Conservation (phyloP, 2,113 vertebrate species). For the Hyaena hyaena region DNA sequence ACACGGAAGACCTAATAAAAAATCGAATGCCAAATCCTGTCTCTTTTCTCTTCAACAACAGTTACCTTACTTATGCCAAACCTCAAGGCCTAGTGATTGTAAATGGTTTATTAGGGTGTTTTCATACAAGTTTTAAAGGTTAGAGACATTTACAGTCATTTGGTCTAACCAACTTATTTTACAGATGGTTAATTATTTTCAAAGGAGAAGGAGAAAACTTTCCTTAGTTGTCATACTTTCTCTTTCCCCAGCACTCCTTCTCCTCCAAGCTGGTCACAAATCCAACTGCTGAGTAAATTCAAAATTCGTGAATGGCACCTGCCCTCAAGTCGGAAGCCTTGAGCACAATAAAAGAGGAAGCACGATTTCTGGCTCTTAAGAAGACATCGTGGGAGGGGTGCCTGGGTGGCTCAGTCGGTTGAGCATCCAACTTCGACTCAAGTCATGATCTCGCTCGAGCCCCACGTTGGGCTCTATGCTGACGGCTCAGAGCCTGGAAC, state of each 20-base stretch:
- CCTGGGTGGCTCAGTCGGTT: too few species aligned
- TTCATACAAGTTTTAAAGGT: conserved; percentile 39
- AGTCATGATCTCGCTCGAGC: too few species aligned
- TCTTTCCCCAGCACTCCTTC: neutral
- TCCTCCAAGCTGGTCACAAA: conserved; percentile 16
- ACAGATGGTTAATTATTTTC: neutral
- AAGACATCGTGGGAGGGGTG: neutral
- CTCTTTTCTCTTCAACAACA: conserved; percentile 43
- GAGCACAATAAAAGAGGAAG: neutral
- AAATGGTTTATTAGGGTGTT: neutral
- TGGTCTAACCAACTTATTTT: conserved; percentile 11
- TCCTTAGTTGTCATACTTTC: neutral
- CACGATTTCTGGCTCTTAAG: neutral
- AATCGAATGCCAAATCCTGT: neutral
- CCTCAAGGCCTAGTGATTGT: neutral
- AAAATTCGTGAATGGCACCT: neutral
- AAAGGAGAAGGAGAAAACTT: neutral
- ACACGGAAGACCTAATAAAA: conserved; percentile 18
- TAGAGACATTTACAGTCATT: neutral
- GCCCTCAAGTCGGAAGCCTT: neutral
- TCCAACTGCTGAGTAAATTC: neutral
- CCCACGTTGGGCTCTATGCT: too few species aligned
- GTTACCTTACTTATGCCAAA: neutral
- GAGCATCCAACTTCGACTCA: too few species aligned
- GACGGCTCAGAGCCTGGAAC: too few species aligned